Base-by-base conservation (phyloP, 2,797 vertebrate genomes). In the Merluccius polli region DNA sequence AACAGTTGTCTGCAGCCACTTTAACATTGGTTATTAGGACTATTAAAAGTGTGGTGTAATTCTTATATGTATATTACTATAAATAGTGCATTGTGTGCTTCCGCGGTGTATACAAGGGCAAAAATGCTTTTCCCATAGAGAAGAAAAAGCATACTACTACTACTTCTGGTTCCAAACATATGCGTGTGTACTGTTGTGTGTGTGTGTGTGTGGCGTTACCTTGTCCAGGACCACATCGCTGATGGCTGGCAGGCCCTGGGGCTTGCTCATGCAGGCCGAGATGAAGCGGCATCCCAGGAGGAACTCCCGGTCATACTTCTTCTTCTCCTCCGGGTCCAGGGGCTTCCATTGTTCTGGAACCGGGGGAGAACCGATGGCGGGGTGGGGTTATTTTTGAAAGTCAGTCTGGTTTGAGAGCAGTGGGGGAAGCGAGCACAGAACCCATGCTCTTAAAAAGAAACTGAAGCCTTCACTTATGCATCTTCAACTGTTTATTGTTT, bases 161-260 rank as follows among this genome's bases (percentile, higher is more conserved):
- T 95, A 76, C 32, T 33, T 33, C 32, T 33, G 32, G 32, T 33
- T 33, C 7, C 36, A n/a, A n/a, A n/a, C n/a, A n/a, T n/a, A n/a
- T 59, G 52, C 7, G 21, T 44, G 41, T 44, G 41, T 44, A 13
- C 11, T 11, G 9, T 12, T 44, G 41, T 44, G 41, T 48, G 41
- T 16, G 15, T 18, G 41, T 48, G 52, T n/a, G 18, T 24, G 52
- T 59, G 52, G 67, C 0, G 18, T 29, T 67, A 98, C 97, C 97
- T 97, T 97, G 83, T 99, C 97, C 72, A 99, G 89, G 70, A 99
- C 98, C 15, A 99, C 98, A 0, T 99, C 98, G 0, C 94, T 97
- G 88, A 99, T 99, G 75, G 96, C 96, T 8, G 98, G 98, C 68
- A 99, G 90, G 15, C 97, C 97, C 82, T 96, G 97, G 0, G 98